Conservation (phyloP, 1,140 invertebrate genomes). For the Diprion similis region DNA sequence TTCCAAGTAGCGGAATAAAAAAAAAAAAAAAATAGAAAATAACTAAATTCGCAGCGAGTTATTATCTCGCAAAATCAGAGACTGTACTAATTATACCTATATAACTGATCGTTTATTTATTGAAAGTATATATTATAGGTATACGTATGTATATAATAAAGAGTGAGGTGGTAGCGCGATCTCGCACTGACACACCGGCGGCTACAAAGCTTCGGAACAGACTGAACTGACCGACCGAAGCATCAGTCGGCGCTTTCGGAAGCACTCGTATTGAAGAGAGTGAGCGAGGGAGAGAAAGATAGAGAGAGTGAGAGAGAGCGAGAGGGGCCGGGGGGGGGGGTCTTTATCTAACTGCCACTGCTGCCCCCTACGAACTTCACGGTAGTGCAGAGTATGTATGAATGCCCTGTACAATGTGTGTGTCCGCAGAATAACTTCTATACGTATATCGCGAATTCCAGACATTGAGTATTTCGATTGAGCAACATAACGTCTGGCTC, state of each 20-base stretch:
- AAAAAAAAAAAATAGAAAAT: too few species aligned
- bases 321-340: not conserved
- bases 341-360: not conserved
- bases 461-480: too few species aligned
- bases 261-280: not conserved
- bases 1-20: too few species aligned
- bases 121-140: not conserved
- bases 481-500: too few species aligned
- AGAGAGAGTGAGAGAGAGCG: not conserved
- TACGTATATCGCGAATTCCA: not conserved
- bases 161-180: not conserved
- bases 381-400: not conserved
- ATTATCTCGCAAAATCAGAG: too few species aligned
- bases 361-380: not conserved
- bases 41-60: too few species aligned
- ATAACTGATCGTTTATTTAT: too few species aligned
- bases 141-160: too few species aligned
- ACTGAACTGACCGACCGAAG: not conserved
- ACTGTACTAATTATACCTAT: too few species aligned
- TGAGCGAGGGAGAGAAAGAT: not conserved
- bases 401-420: not conserved
- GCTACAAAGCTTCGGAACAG: not conserved
- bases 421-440: too few species aligned
- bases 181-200: constrained; percentile 1
- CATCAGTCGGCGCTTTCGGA: not conserved